Evolutionary conservation across 1,140 invertebrate species (phyloP), one percentile per base, ranked within the genome.

Genomic region (Drosophila murphyi): DNA sequence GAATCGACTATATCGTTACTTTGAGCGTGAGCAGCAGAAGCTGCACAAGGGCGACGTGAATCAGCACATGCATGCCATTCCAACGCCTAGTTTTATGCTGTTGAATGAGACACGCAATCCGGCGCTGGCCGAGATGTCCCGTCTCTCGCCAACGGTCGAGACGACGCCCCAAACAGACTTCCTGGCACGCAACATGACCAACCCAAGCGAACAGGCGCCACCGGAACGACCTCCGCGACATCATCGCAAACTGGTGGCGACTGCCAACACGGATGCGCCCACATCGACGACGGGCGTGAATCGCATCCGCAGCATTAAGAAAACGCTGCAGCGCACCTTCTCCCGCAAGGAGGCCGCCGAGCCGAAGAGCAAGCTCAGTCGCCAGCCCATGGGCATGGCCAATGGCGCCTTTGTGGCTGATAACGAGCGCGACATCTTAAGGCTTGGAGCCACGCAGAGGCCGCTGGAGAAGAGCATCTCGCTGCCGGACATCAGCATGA

Each of bases 1-100:
- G 0, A 98, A 97, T 83, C 94, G 96, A 2, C 93, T 99, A 0
- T 97, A 98, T 82, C 94, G 96, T 1, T 98, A 98, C 92, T 99
- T 99, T 82, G 96, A 98, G 79, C 94, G 94, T 59, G 96, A 97
- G 91, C 96, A 97, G 83, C 94, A 95, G 48, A 95, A 95, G 72
- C 92, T 97, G 2, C 96, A 96, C 67, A 94, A 94, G 5, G 93
- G 94, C 1, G 94, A 96, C 57, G 93, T 94, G 2, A 90, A 93
- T 4, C 71, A 85, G 32, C 76, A 92, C 39, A 82, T 90, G 69
- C 90, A 88, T 37, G 86, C 90, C 28, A 90, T 85, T 45, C 88
- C 85, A 39, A 81, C 92, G 20, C 85, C 85, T 20, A 90, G 83
- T 7, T 77, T 80, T 6, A 79, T 81, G 70, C 77, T 80, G 10